Evolutionary conservation across 1,140 invertebrate species (phyloP).

Genomic region (Drosophila pectinifera): DNA sequence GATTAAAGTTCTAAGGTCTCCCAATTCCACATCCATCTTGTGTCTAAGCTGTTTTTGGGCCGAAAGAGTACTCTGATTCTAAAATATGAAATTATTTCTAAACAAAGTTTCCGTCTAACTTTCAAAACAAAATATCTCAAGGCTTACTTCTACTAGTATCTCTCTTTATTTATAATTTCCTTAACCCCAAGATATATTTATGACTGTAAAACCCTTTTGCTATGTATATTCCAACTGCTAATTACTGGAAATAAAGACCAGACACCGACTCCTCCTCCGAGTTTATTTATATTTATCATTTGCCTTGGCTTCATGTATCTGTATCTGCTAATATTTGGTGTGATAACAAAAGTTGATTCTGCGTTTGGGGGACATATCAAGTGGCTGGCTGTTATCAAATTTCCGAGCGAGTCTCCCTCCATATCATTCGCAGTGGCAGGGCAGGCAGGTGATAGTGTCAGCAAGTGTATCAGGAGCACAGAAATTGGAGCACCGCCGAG

Average conservation of each 20-base stretch:
- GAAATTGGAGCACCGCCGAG: constrained; percentile 64
- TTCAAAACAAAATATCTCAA: not conserved
- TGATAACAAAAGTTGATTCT: constrained; percentile 42
- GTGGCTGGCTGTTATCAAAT: constrained; percentile 41
- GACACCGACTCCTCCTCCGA: not conserved
- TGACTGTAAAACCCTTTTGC: too few relatives aligned
- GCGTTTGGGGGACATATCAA: constrained; percentile 43
- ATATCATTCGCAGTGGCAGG: constrained; percentile 39
- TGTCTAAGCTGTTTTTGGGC: not conserved
- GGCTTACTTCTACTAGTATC: not conserved
- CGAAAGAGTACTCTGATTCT: not conserved
- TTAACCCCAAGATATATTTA: not conserved
- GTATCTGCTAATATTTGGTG: constrained; percentile 33
- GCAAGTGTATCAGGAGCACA: constrained; percentile 69
- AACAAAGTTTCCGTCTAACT: not conserved
- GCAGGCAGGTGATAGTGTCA: constrained; percentile 78
- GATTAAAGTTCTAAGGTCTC: not conserved
- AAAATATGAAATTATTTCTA: constrained; percentile 6
- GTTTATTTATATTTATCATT: not conserved
- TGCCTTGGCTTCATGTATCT: not conserved
- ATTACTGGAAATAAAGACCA: not conserved
- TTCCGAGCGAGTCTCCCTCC: constrained; percentile 7
- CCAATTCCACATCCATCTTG: constrained; percentile 7
- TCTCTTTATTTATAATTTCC: not conserved
- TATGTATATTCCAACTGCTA: not conserved